Evolutionary conservation across 2,797 vertebrate genomes (phyloP), one percentile per base, ranked within the genome.

Genomic region (Dryobates pubescens): DNA sequence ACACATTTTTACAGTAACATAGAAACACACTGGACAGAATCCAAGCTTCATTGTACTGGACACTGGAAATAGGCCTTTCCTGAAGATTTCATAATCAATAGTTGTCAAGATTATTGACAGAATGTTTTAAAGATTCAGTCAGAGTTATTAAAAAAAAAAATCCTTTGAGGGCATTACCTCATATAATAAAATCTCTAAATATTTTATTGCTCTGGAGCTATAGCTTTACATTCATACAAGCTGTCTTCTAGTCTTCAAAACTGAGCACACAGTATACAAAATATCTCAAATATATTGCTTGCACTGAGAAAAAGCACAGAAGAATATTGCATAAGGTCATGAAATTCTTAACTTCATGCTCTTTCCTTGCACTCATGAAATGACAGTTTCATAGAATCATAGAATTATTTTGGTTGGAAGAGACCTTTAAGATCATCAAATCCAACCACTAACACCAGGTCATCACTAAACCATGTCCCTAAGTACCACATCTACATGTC

Each of bases 151-250:
- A 77, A 82, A 96, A 93, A 90, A 93, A 93, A 90, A 93, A 71
- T 89, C 90, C 90, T 96, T 96, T 72, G 63, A 96, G 78, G 71
- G 92, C 41, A 78, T 96, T 96, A 95, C 82, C 53, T 91, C 91
- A 90, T 89, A 92, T 88, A 94, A 90, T 87, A 95, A 96, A 96
- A 95, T 86, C 83, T 95, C 88, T 85, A 89, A 93, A 96, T 23
- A 75, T 96, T 95, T 97, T 93, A 94, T 41, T 91, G 54, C 70
- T 77, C 41, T 89, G 59, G 73, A 95, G 69, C 85, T 94, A 63
- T 74, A 87, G 22, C 14, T 95, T 94, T 78, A 94, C 73, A 87
- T 88, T 69, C 82, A 94, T 47, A 77, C 49, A 95, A 92, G n/a
- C 38, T 36, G 17, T 91, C 67, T 81, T 76, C 45, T 47, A 38